These are phyloP conservation scores for Macaria liturata DNA, from an alignment of 2,888 invertebrate species.

Conservation along the genomic window DNA sequence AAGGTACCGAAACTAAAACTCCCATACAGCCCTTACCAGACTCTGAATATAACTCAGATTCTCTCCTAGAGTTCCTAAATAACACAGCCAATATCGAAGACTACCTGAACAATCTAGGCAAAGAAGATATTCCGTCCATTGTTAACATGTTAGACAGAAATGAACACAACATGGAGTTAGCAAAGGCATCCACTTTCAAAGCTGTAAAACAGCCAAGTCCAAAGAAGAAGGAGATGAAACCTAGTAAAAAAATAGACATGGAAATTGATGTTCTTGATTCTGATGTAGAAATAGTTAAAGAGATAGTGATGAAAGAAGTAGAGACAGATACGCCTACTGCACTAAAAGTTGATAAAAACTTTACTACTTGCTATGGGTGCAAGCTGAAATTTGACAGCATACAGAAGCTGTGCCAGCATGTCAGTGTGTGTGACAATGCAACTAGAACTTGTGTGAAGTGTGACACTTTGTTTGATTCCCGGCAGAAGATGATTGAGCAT, in stretches of 20 bases:
- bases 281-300: constrained; percentile 66
- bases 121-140: constrained; percentile 75
- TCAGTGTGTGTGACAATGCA: constrained; percentile 66
- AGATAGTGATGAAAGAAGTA: constrained; percentile 58
- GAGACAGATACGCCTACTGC: constrained; percentile 41
- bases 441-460: constrained; percentile 67
- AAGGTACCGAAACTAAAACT: constrained; percentile 57
- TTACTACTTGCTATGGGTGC: constrained; percentile 66
- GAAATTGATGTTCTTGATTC: constrained; percentile 71
- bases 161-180: constrained; percentile 50
- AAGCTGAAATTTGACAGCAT: constrained; percentile 58
- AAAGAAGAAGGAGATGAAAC: constrained; percentile 56
- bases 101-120: constrained; percentile 71
- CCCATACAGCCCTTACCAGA: constrained; percentile 72
- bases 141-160: constrained; percentile 72
- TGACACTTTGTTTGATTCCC: constrained; percentile 65
- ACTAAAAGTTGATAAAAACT: constrained; percentile 41
- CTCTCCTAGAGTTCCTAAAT: constrained; percentile 73
- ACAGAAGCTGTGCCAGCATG: constrained; percentile 64
- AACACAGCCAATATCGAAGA: constrained; percentile 76
- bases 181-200: constrained; percentile 47
- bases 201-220: constrained; percentile 57
- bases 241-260: constrained; percentile 57
- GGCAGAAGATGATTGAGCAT: constrained; percentile 67
- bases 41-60: constrained; percentile 77